Conservation (phyloP, 2,113 vertebrate genomes). For the Engraulis encrasicolus region DNA sequence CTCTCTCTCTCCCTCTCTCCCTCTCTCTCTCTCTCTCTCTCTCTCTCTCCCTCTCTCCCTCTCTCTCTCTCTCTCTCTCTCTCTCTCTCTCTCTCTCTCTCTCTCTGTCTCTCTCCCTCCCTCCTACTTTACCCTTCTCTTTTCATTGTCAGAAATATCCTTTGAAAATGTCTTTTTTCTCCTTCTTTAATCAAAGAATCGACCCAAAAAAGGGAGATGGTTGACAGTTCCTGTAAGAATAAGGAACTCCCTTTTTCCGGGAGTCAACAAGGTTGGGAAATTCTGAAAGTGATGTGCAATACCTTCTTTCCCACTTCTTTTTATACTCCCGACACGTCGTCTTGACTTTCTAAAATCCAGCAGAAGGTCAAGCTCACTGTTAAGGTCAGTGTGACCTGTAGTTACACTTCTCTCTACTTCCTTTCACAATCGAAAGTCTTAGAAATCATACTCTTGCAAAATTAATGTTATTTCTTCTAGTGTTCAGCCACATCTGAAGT, state of each 20-base stretch:
- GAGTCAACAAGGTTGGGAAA: conserved; percentile 33
- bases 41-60: not conserved
- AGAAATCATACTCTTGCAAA: not conserved
- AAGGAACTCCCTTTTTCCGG: conserved; percentile 29
- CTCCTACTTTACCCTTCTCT: conserved; percentile 31
- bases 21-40: not conserved
- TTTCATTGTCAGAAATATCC: conserved; percentile 43
- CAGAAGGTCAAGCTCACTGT: not conserved
- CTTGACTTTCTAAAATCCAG: not conserved
- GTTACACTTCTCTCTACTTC: not conserved
- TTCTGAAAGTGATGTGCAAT: conserved; percentile 28
- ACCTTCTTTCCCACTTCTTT: not conserved
- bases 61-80: not conserved
- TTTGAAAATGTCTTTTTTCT: conserved; percentile 53
- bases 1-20: not conserved
- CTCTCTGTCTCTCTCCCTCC: conserved; percentile 14
- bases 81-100: not conserved
- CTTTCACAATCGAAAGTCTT: not conserved
- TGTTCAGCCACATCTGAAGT: not conserved
- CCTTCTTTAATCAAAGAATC: conserved; percentile 42
- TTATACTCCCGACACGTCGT: not conserved
- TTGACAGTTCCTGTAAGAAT: conserved; percentile 41
- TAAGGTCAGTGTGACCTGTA: not conserved
- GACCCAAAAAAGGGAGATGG: conserved; percentile 43
- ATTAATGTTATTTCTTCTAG: no score